Evolutionary conservation across 2,113 vertebrate species (phyloP).

Genomic region (Gila orcuttii): DNA sequence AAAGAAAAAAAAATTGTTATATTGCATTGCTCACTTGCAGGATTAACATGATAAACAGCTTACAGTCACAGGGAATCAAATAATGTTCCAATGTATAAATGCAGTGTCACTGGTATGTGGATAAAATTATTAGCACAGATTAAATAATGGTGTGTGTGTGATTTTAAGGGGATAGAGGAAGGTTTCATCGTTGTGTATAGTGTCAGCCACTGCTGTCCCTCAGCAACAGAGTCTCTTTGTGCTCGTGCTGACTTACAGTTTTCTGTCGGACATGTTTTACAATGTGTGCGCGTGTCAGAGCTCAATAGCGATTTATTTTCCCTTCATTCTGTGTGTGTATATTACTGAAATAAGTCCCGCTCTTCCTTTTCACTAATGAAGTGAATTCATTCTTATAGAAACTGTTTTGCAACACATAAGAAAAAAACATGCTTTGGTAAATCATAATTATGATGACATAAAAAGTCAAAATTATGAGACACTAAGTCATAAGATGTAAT

Average conservation of each 20-base stretch:
- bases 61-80: background rate
- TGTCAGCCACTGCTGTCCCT: conserved; percentile 31
- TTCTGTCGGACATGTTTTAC: background rate
- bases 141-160: conserved; percentile 10
- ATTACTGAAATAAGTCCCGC: background rate
- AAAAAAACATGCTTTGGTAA: background rate
- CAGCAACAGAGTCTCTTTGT: conserved; percentile 38
- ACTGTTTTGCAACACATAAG: background rate
- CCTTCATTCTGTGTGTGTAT: background rate
- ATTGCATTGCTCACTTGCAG: background rate
- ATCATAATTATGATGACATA: background rate
- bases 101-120: background rate
- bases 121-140: background rate
- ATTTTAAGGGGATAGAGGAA: conserved; percentile 12
- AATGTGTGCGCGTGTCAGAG: background rate
- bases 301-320: background rate
- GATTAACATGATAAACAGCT: background rate
- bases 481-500: too few relatives aligned
- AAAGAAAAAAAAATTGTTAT: background rate
- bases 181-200: background rate
- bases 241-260: background rate
- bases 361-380: conserved; percentile 12
- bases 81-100: background rate
- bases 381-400: background rate
- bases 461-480: background rate